Evolutionary conservation across 2,888 invertebrate species (phyloP).

Genomic region (Napeogenes sylphis): DNA sequence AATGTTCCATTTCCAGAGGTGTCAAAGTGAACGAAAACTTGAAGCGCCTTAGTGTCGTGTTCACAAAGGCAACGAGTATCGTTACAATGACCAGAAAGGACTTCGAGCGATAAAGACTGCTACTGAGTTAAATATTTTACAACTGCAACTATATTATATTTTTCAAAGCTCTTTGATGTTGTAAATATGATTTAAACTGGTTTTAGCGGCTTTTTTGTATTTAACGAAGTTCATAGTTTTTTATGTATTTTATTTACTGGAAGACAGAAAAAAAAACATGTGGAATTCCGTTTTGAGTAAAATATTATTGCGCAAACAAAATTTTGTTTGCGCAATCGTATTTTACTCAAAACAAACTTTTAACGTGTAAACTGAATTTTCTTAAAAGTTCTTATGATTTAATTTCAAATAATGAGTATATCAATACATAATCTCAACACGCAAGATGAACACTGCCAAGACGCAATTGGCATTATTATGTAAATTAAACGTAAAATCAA

Average conservation of each 20-base stretch:
- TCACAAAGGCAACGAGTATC: conserved; percentile 34
- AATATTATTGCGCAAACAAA: too few relatives aligned
- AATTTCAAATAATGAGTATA: conserved; percentile 14
- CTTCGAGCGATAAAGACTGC: conserved; percentile 26
- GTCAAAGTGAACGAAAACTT: conserved; percentile 39
- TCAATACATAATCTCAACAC: conserved; percentile 34
- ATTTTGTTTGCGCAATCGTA: too few relatives aligned
- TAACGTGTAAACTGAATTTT: too few relatives aligned
- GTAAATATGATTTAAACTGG: neutral
- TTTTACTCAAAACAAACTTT: too few relatives aligned
- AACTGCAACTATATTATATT: neutral
- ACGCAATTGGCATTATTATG: conserved; percentile 35
- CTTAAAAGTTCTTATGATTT: conserved; percentile 8
- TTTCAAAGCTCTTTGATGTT: neutral
- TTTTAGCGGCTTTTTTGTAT: too few relatives aligned
- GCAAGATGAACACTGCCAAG: conserved; percentile 32
- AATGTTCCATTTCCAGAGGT: conserved; percentile 35
- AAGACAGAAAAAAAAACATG: too few relatives aligned
- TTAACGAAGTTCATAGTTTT: too few relatives aligned
- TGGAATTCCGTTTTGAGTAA: too few relatives aligned
- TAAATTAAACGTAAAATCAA: conserved; percentile 26
- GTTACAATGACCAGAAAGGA: conserved; percentile 26
- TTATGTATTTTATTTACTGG: too few relatives aligned
- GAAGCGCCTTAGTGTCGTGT: conserved; percentile 32
- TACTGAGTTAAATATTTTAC: conserved; percentile 10